A percentile compares a stretch with the other conserved stretches of the same genome.
phyloP scores from a whole-genome alignment of 2,113 vertebrate species.

The Burhinus bistriatus region DNA sequence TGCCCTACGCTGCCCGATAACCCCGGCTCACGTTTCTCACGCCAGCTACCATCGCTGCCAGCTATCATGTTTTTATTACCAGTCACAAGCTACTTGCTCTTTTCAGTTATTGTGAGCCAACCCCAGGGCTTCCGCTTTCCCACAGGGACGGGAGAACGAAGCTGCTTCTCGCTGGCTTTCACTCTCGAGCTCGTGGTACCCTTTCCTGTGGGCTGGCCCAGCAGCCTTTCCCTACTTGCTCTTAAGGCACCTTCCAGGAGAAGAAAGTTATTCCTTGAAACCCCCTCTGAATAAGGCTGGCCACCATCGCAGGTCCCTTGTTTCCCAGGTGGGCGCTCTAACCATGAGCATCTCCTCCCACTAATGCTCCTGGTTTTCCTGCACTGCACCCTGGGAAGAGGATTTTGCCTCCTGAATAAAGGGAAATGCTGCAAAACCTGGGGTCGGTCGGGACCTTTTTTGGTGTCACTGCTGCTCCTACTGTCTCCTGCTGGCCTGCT shows the following conservation, averaged over 20 bases:
- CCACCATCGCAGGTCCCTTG: background rate
- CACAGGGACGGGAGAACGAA: background rate
- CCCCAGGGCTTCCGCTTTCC: slow-evolving; percentile 1
- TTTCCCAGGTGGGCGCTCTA: background rate
- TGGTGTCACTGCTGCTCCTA: background rate
- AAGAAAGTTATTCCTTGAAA: background rate
- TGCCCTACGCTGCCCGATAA: rapidly evolving
- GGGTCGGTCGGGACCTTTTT: background rate
- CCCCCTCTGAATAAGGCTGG: background rate
- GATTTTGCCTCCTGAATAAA: background rate
- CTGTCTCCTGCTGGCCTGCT: background rate
- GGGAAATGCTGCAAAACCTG: background rate
- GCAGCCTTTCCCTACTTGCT: background rate
- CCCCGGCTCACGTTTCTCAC: background rate
- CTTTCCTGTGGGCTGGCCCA: background rate
- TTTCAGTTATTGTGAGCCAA: background rate
- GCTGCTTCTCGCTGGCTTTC: background rate
- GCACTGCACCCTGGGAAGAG: background rate
- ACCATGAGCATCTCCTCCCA: background rate
- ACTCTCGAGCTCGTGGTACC: background rate
- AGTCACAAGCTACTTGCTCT: background rate
- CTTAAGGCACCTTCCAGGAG: background rate
- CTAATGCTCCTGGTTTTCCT: background rate
- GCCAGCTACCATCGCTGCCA: background rate
- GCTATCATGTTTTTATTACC: background rate